A percentile compares a stretch with the other conserved stretches of the same genome.
These are phyloP conservation scores for Yponomeuta evonymella DNA, from an alignment of 2,888 invertebrate species.

Conservation along the genomic window DNA sequence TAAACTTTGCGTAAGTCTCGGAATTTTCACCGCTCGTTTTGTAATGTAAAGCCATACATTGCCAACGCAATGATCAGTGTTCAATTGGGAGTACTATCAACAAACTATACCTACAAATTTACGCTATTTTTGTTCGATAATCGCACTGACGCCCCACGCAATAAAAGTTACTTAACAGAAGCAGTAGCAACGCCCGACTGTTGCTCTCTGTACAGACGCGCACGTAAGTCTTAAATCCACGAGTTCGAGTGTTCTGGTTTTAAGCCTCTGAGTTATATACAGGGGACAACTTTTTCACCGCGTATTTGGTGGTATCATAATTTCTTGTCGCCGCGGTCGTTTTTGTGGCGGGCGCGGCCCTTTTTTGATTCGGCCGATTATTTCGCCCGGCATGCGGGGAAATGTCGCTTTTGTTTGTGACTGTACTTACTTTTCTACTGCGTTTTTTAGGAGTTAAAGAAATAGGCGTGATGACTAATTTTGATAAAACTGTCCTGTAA, in stretches of 20 bases:
- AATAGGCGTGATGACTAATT: background rate
- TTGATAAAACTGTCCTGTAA: too few relatives aligned
- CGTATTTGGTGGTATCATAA: slow-evolving; percentile 72
- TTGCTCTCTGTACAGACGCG: background rate
- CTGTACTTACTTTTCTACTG: background rate
- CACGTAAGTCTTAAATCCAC: background rate
- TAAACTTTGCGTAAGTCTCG: too few relatives aligned
- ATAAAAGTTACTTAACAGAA: too few relatives aligned
- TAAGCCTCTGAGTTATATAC: slow-evolving; percentile 30
- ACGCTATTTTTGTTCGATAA: too few relatives aligned
- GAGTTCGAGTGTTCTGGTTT: slow-evolving; percentile 1
- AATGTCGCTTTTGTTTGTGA: slow-evolving; percentile 16
- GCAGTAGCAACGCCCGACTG: too few relatives aligned
- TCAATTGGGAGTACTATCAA: too few relatives aligned
- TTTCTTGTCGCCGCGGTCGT: slow-evolving; percentile 53
- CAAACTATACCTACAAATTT: too few relatives aligned
- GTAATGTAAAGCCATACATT: too few relatives aligned
- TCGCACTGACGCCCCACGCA: too few relatives aligned
- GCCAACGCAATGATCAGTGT: too few relatives aligned
- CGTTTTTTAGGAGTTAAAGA: background rate
- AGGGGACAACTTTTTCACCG: slow-evolving; percentile 53
- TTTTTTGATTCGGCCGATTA: slow-evolving; percentile 36
- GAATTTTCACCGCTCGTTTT: too few relatives aligned
- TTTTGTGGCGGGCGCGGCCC: slow-evolving; percentile 34
- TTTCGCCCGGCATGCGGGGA: slow-evolving; percentile 36